Base-by-base conservation (phyloP, 2,113 vertebrate species). In the Cheilinus undulatus region DNA sequence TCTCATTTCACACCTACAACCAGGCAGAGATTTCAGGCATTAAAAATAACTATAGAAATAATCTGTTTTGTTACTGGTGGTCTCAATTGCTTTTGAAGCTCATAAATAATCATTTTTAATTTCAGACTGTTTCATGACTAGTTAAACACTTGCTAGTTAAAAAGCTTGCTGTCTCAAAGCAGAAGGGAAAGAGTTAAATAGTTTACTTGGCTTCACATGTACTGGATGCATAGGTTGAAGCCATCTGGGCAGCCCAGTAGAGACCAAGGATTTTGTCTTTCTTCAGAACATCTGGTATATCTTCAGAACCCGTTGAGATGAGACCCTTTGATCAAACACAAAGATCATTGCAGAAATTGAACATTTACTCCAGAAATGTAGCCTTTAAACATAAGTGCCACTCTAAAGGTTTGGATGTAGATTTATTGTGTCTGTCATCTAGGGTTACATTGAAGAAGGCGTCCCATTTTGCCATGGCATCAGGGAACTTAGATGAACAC, bases 391-490 rank as follows among this genome's bases (percentile, higher is more conserved):
- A 45, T 17, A 42, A 17, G 14, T 5, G 14, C 40, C 14, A 20
- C 14, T 15, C 2, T 13, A n/a, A 13, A 13, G 15, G 2, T 40
- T 13, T 40, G 38, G 13, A 15, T 40, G 19, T 9, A 7, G 42
- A 45, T 45, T 45, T 19, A 6, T 45, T 14, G 20, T 60, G 38
- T 12, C 10, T 12, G 8, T n/a, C 14, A 52, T 4, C n/a, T n/a
- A n/a, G n/a, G n/a, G n/a, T n/a, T 81, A 92, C 91, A 86, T 87
- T 65, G 17, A 80, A 94, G 53, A 91, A 93, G 0, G 70, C 52
- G 6, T 91, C 86, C 93, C 92, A 94, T 36, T 88, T 91, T 2
- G 66, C 0, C 73, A 92, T 93, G 51, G 27, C 73, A 5, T 92
- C 90, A 4, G 89, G 69, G 65, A 81, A 63, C 19, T n/a, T 36